phyloP scores from a whole-genome alignment of 2,888 invertebrate genomes.

The Acrobeloides nanus region DNA sequence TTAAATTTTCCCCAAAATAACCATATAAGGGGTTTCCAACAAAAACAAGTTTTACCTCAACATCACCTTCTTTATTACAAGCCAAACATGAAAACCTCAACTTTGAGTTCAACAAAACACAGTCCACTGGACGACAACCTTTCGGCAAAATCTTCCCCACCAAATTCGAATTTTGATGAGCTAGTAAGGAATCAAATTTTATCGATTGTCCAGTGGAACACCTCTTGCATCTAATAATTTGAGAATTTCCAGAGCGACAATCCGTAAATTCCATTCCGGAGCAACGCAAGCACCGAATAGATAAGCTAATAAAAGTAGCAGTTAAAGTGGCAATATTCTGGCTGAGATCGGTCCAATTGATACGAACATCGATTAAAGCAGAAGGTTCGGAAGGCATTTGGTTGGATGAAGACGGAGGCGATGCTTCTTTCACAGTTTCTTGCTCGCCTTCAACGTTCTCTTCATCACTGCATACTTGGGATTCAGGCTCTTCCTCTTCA shows the following conservation, averaged over 20 bases:
- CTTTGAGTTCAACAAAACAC: too few relatives aligned
- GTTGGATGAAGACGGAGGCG: not conserved
- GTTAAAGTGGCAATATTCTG: conserved; percentile 8
- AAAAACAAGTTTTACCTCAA: too few relatives aligned
- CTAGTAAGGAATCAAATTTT: not conserved
- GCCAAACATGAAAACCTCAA: too few relatives aligned
- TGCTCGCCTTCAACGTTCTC: not conserved
- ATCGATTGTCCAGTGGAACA: conserved; percentile 1
- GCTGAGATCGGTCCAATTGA: conserved; percentile 4
- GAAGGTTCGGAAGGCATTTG: too few relatives aligned
- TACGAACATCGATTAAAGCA: conserved; percentile 3
- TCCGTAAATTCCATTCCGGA: conserved; percentile 6
- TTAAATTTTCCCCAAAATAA: too few relatives aligned
- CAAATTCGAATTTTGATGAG: too few relatives aligned
- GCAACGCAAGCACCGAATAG: conserved; percentile 6
- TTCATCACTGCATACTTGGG: not conserved
- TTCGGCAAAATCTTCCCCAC: too few relatives aligned
- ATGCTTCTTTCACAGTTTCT: not conserved
- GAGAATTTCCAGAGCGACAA: not conserved
- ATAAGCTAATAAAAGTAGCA: not conserved
- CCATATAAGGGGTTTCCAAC: too few relatives aligned
- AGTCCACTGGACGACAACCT: too few relatives aligned
- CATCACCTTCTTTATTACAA: too few relatives aligned
- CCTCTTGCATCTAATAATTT: conserved; percentile 2
- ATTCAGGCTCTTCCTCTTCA: not conserved